A percentile compares a stretch with the other conserved stretches of the same genome.
These are phyloP conservation scores for Phaetusa simplex DNA, from an alignment of 2,113 vertebrate species.

Conservation along the genomic window DNA sequence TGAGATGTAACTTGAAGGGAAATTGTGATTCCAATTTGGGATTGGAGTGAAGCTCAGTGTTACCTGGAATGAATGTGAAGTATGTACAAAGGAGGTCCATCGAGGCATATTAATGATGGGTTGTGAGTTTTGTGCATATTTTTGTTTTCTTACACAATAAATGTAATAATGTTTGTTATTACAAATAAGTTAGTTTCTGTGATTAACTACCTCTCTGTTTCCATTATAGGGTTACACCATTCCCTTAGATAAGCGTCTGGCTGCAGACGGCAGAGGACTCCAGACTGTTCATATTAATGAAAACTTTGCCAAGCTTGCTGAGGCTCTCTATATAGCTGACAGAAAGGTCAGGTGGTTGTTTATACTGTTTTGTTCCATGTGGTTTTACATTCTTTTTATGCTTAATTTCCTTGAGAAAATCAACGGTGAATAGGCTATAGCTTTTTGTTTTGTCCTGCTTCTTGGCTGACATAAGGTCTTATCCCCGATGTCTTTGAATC, in stretches of 20 bases:
- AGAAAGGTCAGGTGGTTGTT: constrained; percentile 84
- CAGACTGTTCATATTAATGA: constrained; percentile 99
- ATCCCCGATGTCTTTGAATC: neutral
- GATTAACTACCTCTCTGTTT: neutral
- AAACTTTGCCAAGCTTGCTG: constrained; percentile 97
- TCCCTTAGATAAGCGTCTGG: constrained; percentile 95
- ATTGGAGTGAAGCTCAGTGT: neutral
- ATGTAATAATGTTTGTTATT: neutral
- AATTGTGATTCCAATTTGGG: neutral
- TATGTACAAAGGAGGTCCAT: neutral
- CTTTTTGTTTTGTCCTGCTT: neutral
- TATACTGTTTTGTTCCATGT: neutral
- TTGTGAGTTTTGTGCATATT: neutral
- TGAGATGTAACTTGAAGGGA: neutral
- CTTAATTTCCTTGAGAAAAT: neutral
- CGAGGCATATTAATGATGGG: neutral
- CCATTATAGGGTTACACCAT: constrained; percentile 93
- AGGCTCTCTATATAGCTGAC: constrained; percentile 96
- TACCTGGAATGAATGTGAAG: neutral
- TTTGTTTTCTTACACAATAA: neutral
- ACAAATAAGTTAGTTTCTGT: neutral
- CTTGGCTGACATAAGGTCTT: neutral
- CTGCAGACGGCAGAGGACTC: constrained; percentile 92
- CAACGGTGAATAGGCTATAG: neutral
- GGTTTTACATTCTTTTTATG: neutral